Evolutionary conservation across 2,113 vertebrate genomes (phyloP), one percentile per base, ranked within the genome.

Genomic region (Triplophysa dalaica): DNA sequence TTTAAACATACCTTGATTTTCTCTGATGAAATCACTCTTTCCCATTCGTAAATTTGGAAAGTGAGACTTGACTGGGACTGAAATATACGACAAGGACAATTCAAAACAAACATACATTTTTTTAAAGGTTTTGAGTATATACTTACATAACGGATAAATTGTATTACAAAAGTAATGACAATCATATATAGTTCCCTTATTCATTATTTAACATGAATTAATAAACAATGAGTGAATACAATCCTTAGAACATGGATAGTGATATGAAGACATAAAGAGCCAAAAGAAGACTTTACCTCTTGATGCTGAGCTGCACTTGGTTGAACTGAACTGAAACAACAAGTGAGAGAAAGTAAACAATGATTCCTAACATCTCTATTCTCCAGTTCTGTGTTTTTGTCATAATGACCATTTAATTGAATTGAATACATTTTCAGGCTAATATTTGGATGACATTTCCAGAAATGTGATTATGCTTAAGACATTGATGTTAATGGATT

Each of bases 321-420:
- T 70, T 33, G 50, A 41, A 41, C 13, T n/a, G 14, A 73, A 73
- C 19, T 41, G 52, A 73, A 75, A 45, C 58, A 24, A 16, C 21
- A 24, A 56, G 54, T 12, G 41, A 62, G 72, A 75, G 21, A 22
- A 38, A 45, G 38, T 7, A 60, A 2, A 16, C 10, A 13, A 17
- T 19, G 17, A 52, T 11, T 16, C 54, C 38, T 26, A 13, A 62
- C 11, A 45, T 45, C 43, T 45, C 58, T 19, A 73, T 73, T 33
- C 4, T 45, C 14, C 41, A 43, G 58, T 21, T 65, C 24, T 6
- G 22, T 16, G 12, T n/a, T 64, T n/a, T 33, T 13, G 60, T 33
- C 60, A 75, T 58, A 58, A 58, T 63, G 60, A 33, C n/a, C 43
- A 64, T 50, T 9, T 24, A 65, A 76, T 38, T 7, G 33, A 38